Conservation (phyloP, 2,113 vertebrate species). For the Phrynosoma platyrhinos region DNA sequence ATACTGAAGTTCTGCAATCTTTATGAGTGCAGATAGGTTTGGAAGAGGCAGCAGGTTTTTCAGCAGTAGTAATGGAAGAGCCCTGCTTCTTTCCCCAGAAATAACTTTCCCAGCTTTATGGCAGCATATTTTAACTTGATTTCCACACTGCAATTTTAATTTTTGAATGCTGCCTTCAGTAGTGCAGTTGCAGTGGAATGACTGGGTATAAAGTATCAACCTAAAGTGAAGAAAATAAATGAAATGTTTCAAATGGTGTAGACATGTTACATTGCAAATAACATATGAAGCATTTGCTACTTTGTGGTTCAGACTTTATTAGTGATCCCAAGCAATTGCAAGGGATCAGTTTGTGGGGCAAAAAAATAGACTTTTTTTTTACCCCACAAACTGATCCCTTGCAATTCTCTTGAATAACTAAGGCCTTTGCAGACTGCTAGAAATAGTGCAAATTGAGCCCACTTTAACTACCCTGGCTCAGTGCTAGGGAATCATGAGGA, state of each 20-base stretch:
- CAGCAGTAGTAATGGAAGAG: too few relatives aligned
- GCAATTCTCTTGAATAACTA: background rate
- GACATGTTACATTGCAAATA: background rate
- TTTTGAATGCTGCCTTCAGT: background rate
- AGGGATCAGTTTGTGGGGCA: background rate
- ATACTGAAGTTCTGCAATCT: too few relatives aligned
- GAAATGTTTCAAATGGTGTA: background rate
- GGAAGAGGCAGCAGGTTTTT: too few relatives aligned
- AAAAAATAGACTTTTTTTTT: background rate
- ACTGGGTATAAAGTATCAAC: background rate
- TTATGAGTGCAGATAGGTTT: too few relatives aligned
- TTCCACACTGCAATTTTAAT: background rate
- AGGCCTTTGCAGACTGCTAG: too few relatives aligned
- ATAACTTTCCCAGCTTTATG: background rate
- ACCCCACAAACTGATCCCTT: background rate
- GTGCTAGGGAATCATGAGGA: too few relatives aligned
- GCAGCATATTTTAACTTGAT: background rate
- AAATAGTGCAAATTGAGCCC: too few relatives aligned
- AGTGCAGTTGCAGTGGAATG: background rate
- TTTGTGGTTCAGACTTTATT: background rate
- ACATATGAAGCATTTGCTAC: background rate
- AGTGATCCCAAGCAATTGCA: background rate
- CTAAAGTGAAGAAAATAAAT: background rate
- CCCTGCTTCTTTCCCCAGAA: too few relatives aligned
- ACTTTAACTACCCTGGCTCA: too few relatives aligned